A percentile compares a stretch with the other conserved stretches of the same genome.
Conservation (phyloP, 2,113 vertebrate species). For the Coturnix japonica region DNA sequence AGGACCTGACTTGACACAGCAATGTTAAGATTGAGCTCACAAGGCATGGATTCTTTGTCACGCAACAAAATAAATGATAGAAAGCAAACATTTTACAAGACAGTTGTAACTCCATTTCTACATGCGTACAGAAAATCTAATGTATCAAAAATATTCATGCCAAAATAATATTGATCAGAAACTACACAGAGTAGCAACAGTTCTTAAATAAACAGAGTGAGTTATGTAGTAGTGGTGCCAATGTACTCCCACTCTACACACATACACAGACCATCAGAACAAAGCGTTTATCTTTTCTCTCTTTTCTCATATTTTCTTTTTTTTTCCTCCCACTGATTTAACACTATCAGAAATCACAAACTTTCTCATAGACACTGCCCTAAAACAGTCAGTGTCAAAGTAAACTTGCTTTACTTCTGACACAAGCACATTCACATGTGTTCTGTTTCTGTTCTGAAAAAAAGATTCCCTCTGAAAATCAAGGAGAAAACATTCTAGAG, state of each 20-base stretch:
- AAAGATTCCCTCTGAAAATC: neutral
- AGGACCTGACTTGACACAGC: neutral
- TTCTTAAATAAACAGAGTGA: conserved; percentile 12
- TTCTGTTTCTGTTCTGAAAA: neutral
- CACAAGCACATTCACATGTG: fast-evolving
- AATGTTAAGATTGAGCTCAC: neutral
- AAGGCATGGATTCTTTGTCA: neutral
- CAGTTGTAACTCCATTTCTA: neutral
- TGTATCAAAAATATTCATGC: neutral
- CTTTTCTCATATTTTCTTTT: neutral
- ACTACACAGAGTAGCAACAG: neutral
- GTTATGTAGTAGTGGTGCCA: neutral
- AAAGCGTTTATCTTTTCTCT: neutral
- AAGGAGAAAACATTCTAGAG: neutral
- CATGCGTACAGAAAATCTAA: neutral
- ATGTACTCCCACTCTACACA: neutral
- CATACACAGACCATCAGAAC: neutral
- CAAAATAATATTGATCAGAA: neutral
- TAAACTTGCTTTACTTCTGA: neutral
- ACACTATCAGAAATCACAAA: neutral
- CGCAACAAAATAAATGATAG: neutral
- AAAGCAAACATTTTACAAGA: conserved; percentile 1
- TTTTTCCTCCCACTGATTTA: neutral
- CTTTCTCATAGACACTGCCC: neutral
- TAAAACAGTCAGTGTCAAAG: neutral